Percentiles rank a stretch among this genome's conserved stretches.
Conservation (phyloP, 1,140 invertebrate species). For the Zaprionus africanus region DNA sequence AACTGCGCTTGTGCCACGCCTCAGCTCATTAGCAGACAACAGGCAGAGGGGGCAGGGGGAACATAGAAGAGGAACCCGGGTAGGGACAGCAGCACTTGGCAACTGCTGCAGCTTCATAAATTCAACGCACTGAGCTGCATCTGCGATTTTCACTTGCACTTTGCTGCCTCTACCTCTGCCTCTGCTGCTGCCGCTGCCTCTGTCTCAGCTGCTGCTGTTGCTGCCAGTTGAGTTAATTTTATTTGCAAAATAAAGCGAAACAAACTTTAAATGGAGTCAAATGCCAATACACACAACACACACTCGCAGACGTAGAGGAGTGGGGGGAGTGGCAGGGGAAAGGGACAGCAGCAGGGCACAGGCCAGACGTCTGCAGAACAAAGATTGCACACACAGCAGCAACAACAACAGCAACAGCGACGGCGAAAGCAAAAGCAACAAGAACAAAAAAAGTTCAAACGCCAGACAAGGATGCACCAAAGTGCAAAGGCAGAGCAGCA, state of each 20-base stretch:
- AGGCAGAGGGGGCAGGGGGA: constrained; percentile 20
- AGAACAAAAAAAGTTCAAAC: constrained; percentile 81
- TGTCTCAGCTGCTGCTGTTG: constrained; percentile 18
- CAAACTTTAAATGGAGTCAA: constrained; percentile 83
- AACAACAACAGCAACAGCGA: constrained; percentile 21
- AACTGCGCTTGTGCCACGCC: constrained; percentile 50
- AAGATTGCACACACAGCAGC: constrained; percentile 69
- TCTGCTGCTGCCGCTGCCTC: constrained; percentile 24
- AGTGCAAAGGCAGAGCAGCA: constrained; percentile 76
- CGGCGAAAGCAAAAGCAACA: constrained; percentile 34
- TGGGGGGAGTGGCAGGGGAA: background rate
- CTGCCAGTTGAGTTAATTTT: constrained; percentile 74
- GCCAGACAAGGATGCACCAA: constrained; percentile 83
- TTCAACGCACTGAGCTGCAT: constrained; percentile 33
- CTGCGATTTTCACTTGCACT: constrained; percentile 76
- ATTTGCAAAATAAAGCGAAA: constrained; percentile 83
- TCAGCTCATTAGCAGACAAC: constrained; percentile 71
- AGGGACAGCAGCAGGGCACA: constrained; percentile 20
- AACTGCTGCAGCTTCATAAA: constrained; percentile 56
- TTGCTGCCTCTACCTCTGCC: constrained; percentile 35
- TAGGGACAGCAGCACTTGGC: constrained; percentile 47
- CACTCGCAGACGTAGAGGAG: constrained; percentile 1
- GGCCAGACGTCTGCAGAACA: constrained; percentile 80
- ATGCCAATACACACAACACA: constrained; percentile 67
- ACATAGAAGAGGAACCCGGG: background rate